Conservation (phyloP, 2,113 vertebrate species). For the Cavia porcellus region DNA sequence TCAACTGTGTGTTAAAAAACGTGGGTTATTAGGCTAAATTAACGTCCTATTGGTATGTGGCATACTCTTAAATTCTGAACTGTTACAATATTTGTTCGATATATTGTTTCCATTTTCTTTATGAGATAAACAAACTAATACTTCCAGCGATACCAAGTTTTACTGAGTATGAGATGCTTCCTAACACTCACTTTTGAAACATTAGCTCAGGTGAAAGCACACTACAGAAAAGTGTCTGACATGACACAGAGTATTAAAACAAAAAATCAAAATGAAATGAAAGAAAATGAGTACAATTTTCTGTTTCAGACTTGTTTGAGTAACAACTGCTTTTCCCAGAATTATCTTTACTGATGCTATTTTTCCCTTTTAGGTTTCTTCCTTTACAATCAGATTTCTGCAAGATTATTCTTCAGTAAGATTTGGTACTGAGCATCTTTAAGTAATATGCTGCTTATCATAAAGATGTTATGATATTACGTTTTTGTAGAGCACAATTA, state of each 20-base stretch:
- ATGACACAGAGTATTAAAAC: background rate
- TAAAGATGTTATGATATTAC: constrained; percentile 34
- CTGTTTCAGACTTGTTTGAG: constrained; percentile 29
- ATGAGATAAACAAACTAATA: background rate
- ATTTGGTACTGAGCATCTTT: constrained; percentile 13
- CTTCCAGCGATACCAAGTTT: background rate
- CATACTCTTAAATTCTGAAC: background rate
- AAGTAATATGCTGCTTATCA: constrained; percentile 32
- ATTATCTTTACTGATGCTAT: background rate
- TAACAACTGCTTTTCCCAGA: constrained; percentile 60
- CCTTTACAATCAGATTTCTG: constrained; percentile 58
- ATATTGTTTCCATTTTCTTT: background rate
- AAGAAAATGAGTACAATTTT: constrained; percentile 63
- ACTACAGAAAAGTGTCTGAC: background rate
- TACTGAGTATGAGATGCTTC: background rate
- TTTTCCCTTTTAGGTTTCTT: constrained; percentile 64
- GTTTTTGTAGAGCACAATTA: constrained; percentile 4
- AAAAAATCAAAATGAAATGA: constrained; percentile 20
- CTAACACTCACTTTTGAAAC: constrained; percentile 2
- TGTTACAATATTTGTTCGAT: background rate
- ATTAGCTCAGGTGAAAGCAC: constrained; percentile 19
- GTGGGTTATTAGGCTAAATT: constrained; percentile 56
- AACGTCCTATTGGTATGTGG: constrained; percentile 21
- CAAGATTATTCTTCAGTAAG: background rate
- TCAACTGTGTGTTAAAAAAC: constrained; percentile 74